phyloP scores from a whole-genome alignment of 2,797 vertebrate genomes.

The Bufotes viridis region DNA sequence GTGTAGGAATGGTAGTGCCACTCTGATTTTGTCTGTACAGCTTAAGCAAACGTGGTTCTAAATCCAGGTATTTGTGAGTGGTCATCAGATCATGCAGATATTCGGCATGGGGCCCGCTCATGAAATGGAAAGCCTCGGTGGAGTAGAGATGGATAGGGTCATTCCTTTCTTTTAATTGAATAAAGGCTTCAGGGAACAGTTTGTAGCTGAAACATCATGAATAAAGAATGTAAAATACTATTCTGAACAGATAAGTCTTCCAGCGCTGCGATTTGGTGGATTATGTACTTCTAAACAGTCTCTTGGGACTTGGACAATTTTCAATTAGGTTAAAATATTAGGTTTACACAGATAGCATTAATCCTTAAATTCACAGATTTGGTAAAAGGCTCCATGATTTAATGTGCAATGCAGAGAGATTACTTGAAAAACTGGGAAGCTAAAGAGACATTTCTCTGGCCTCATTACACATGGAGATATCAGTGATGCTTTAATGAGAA shows the following conservation, averaged over 20 bases:
- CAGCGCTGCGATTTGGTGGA: neutral
- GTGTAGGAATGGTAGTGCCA: too few relatives aligned
- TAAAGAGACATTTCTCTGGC: constrained; percentile 38
- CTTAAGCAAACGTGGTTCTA: constrained; percentile 15
- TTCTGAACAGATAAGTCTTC: constrained; percentile 33
- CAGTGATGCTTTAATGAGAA: constrained; percentile 29
- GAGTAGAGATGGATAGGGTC: constrained; percentile 35
- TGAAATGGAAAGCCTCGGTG: neutral
- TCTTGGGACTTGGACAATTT: constrained; percentile 26
- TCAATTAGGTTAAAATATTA: constrained; percentile 59
- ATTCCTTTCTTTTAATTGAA: constrained; percentile 47
- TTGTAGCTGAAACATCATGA: constrained; percentile 50
- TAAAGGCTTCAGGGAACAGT: constrained; percentile 41
- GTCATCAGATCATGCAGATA: constrained; percentile 30
- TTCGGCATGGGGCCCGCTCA: neutral
- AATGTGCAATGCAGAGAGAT: neutral
- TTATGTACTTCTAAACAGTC: constrained; percentile 49
- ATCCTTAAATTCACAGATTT: constrained; percentile 43
- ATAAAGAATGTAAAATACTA: constrained; percentile 54
- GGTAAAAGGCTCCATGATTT: constrained; percentile 11
- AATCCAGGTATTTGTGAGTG: constrained; percentile 6
- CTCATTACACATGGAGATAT: constrained; percentile 36
- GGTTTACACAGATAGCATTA: constrained; percentile 47
- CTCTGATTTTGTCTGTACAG: neutral
- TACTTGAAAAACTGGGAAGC: neutral